Evolutionary conservation across 1,140 invertebrate genomes (phyloP), one percentile per base, ranked within the genome.

Genomic region (Ganaspis sp.): DNA sequence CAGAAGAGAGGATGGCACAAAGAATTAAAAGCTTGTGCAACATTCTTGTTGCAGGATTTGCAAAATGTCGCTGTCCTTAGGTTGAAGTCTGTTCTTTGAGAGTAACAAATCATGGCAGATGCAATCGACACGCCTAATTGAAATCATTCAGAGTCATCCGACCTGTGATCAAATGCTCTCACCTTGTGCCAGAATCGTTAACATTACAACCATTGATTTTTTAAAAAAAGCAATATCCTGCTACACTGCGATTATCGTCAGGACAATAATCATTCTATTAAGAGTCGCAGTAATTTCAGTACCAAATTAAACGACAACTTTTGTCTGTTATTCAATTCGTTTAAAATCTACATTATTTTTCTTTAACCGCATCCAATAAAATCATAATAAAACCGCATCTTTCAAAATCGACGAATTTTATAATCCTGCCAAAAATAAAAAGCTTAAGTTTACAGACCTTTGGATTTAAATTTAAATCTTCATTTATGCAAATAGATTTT

Each of bases 161-260:
- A 34, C 58, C 23, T 64, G 58, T 29, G 26, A 64, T 64, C 54
- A 29, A n/a, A 29, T 64, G 58, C 23, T 64, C 58, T 64, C 58
- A 64, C 58, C 58, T 64, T 64, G 58, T 64, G 15, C 58, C 23
- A 64, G 58, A 64, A 64, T 64, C 58, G 26, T 64, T 64, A 29
- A 64, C 58, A 64, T 64, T 64, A 26, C 23, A 64, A 34, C 23
- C 58, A 64, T 64, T 64, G 58, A 64, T 64, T 29, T 64, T 26
- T 15, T 29, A 64, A 34, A 64, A n/a, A n/a, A 29, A 64, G 23
- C 58, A 64, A 29, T 64, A 64, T 64, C 58, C 58, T 64, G 58
- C 23, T 49, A n/a, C 58, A 64, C 26, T 64, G n/a, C n/a, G 58
- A 15, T 49, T 17, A 49, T 49, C 17, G 15, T n/a, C 45, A 34